A percentile compares a stretch with the other conserved stretches of the same genome.
Conservation (phyloP, 1,140 invertebrate species). For the Geopemphigus sp. region DNA sequence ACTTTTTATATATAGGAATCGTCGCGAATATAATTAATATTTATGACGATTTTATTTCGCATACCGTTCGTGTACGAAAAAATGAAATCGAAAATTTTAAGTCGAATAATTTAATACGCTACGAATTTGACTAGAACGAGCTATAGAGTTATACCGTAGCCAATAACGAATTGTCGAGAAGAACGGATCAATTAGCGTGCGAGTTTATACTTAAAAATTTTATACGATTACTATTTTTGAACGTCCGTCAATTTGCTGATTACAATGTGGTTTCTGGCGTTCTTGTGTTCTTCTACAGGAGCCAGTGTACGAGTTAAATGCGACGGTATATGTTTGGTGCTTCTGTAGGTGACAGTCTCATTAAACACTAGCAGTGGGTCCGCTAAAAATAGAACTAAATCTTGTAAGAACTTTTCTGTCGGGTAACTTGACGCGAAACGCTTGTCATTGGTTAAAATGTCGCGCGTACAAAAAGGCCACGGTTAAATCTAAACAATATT, state of each 20-base stretch:
- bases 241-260: constrained; percentile 9
- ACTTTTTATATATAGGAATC: no score
- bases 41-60: no score
- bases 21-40: no score
- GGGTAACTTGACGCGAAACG: background rate
- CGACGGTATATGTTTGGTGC: constrained; percentile 7
- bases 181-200: no score
- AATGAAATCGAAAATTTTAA: no score
- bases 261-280: constrained; percentile 2
- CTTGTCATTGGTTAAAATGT: constrained; percentile 14
- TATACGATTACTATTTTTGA: constrained; percentile 17
- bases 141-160: no score
- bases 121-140: no score
- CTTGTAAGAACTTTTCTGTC: constrained; percentile 11
- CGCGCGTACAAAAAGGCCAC: background rate
- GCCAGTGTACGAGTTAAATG: background rate
- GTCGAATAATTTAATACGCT: no score
- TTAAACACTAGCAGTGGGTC: constrained; percentile 29
- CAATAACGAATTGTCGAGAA: no score
- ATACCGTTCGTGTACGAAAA: no score
- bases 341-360: constrained; percentile 23
- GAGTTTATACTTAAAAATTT: no score
- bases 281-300: background rate
- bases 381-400: constrained; percentile 39
- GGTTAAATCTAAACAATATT: constrained; percentile 29